Evolutionary conservation across 2,113 vertebrate species (phyloP).

Genomic region (Sinocyclocheilus maitianheensis): DNA sequence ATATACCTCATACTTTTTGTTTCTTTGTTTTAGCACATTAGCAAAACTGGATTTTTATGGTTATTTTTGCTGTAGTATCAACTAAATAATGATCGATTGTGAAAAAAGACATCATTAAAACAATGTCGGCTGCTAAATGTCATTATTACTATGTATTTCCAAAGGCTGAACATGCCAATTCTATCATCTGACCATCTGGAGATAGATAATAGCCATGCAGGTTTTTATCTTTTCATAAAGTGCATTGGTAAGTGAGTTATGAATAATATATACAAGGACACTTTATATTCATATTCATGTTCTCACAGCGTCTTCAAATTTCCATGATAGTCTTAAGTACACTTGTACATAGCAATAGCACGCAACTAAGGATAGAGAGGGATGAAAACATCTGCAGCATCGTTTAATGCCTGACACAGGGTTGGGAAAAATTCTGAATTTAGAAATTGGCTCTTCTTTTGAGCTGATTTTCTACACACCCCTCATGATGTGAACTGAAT

Average conservation of each 20-base stretch:
- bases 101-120: slow-evolving; percentile 1
- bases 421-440: background rate
- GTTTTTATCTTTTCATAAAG: slow-evolving; percentile 29
- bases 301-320: slow-evolving; percentile 4
- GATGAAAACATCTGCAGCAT: background rate
- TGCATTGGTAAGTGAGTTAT: slow-evolving; percentile 34
- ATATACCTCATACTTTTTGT: background rate
- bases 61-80: background rate
- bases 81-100: background rate
- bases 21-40: background rate
- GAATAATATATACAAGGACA: slow-evolving; percentile 17
- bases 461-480: no score
- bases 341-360: background rate
- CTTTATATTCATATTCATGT: slow-evolving; percentile 20
- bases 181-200: background rate
- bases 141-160: background rate
- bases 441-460: no score
- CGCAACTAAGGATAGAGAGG: background rate
- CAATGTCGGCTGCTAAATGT: background rate
- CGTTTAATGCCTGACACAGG: background rate
- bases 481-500: background rate
- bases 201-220: slow-evolving; percentile 10
- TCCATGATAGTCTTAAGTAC: background rate
- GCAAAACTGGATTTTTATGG: background rate
- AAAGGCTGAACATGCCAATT: background rate